Conservation (phyloP, 2,888 invertebrate genomes). For the Drosophila neotestacea region DNA sequence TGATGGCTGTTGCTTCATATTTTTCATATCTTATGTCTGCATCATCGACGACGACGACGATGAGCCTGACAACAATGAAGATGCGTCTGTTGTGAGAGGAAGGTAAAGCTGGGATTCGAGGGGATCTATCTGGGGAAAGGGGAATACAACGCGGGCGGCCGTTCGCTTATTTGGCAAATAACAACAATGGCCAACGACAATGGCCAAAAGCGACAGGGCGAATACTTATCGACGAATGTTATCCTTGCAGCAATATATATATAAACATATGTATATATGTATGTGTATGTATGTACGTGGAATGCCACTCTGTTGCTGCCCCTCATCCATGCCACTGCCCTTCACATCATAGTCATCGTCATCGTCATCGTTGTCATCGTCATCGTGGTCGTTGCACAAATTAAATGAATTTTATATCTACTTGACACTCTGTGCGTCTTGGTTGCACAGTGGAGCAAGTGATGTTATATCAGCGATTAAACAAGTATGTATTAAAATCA, state of each 20-base stretch:
- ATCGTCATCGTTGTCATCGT: neutral
- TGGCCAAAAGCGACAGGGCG: slow-evolving; percentile 31
- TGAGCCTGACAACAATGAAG: slow-evolving; percentile 67
- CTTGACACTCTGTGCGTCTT: slow-evolving; percentile 52
- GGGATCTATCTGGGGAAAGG: neutral
- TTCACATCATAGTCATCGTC: slow-evolving; percentile 28
- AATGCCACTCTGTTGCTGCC: neutral
- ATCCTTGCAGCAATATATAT: slow-evolving; percentile 47
- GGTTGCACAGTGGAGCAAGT: slow-evolving; percentile 27
- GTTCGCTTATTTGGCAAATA: slow-evolving; percentile 73
- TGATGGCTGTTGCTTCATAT: slow-evolving; percentile 77
- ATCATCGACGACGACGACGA: slow-evolving; percentile 68
- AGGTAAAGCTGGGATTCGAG: neutral
- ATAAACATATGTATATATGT: no score
- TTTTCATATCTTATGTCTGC: slow-evolving; percentile 80
- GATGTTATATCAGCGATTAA: neutral
- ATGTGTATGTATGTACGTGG: no score
- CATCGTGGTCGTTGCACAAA: slow-evolving; percentile 54
- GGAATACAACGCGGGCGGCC: slow-evolving; percentile 24
- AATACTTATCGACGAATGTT: slow-evolving; percentile 56
- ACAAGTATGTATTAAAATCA: neutral
- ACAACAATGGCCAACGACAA: slow-evolving; percentile 69
- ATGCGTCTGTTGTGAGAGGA: slow-evolving; percentile 11
- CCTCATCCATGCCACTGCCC: neutral
- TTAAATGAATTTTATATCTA: slow-evolving; percentile 65